Evolutionary conservation across 2,888 invertebrate species (phyloP), one percentile per base, ranked within the genome.

Genomic region (Sphinx pinastri): DNA sequence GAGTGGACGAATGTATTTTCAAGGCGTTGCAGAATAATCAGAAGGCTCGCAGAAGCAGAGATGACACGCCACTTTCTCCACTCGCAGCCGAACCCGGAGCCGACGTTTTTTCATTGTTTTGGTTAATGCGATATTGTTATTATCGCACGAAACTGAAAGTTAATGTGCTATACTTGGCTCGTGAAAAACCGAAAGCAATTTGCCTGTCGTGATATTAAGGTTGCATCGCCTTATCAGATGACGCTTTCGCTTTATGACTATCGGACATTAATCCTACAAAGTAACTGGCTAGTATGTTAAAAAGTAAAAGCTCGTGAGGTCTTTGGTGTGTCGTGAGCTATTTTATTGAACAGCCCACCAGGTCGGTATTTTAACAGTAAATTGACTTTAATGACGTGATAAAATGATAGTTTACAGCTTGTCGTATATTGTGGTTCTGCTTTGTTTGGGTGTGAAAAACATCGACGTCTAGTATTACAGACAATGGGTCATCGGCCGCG

Each of bases 11-110:
- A 81, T 81, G 76, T 82, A 84, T 84, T 84, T 84, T 84, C 81
- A 83, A 86, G 84, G 81, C 81, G 82, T 88, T 88, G 84, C 88
- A 85, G 87, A 84, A 86, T 81, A 80, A 78, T 80, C 76, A 78
- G 75, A 76, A 76, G 77, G 80, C 79, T 76, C 78, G 79, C 51
- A 79, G 70, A 70, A 72, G 76, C 80, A 80, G 85, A 87, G 87
- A 88, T 88, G 88, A 86, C 85, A 89, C 79, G 86, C 76, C 81
- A 90, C 92, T 91, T 91, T 92, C 92, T 89, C 91, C 79, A 80
- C 74, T 78, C 81, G 79, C 80, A 73, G 77, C 81, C 81, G 84
- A 83, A 89, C 89, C 91, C 91, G 91, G 91, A 90, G 88, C 76
- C 80, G 78, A 82, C 73, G 81, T 84, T 84, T 84, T 84, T 85